These are phyloP conservation scores for Engraulis encrasicolus DNA, from an alignment of 2,113 vertebrate genomes.

Conservation along the genomic window DNA sequence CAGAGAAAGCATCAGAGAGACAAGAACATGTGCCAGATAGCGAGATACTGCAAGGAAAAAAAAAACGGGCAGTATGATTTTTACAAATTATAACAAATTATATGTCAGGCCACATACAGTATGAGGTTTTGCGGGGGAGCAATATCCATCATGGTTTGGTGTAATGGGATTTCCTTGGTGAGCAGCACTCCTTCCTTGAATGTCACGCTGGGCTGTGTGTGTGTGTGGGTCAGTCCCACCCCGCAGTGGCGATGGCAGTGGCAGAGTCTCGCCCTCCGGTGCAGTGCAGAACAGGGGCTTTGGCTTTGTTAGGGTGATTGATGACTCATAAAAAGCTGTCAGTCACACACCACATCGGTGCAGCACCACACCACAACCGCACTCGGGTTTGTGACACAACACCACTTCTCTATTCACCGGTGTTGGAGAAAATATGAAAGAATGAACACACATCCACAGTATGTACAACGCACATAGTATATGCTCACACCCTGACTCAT, in stretches of 20 bases:
- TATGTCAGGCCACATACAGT: slow-evolving; percentile 74
- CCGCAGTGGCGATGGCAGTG: slow-evolving; percentile 56
- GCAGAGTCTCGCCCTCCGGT: no score
- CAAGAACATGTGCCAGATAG: slow-evolving; percentile 44
- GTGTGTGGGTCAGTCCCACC: slow-evolving; percentile 74
- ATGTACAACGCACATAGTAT: no score
- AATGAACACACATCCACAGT: neutral
- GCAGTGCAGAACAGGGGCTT: no score
- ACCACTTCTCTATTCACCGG: neutral
- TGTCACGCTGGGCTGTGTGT: slow-evolving; percentile 73
- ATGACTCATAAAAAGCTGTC: slow-evolving; percentile 71
- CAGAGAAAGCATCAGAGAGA: neutral
- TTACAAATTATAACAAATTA: slow-evolving; percentile 75
- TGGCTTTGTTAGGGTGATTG: slow-evolving; percentile 71
- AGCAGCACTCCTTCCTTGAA: slow-evolving; percentile 73
- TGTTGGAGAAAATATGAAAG: neutral
- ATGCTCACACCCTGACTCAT: no score
- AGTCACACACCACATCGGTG: slow-evolving; percentile 54
- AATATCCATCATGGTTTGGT: slow-evolving; percentile 79
- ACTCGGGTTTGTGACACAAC: no score
- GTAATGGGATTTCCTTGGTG: slow-evolving; percentile 78
- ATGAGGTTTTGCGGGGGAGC: slow-evolving; percentile 65
- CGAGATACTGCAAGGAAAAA: slow-evolving; percentile 58
- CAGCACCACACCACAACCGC: no score
- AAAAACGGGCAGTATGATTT: slow-evolving; percentile 44